Evolutionary conservation across 2,888 invertebrate genomes (phyloP), one percentile per base, ranked within the genome.

Genomic region (Acanthopleura granulata): DNA sequence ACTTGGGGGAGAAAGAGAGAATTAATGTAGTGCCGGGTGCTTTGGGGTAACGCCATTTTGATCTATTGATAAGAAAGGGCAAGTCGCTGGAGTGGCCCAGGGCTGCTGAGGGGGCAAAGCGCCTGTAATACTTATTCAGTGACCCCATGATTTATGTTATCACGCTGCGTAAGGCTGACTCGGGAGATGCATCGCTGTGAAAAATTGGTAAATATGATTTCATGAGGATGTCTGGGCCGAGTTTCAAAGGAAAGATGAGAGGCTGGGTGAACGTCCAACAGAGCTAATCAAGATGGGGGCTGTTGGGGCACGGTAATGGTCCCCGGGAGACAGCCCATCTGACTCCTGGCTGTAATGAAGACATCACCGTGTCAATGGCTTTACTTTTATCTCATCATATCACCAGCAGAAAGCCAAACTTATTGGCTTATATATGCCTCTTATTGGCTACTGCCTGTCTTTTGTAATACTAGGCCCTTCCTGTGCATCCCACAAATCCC

Each of bases 171-270:
- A 22, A 16, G 16, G 27, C 66, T 14, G 25, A 15, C 29, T 15
- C 15, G 27, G 22, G 29, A 66, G 25, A 27, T 66, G 29, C 22
- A 22, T 66, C 29, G 6, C 66, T 22, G 22, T 27, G 66, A 66
- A 66, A 66, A 66, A 66, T 66, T 22, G 66, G 29, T 25, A 66
- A 66, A 66, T 66, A 66, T 66, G 66, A 66, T 66, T 66, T 66
- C 29, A 27, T 66, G 66, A 66, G 29, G 40, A 40, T 40, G 40
- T 40, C 40, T 40, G 40, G 40, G 40, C 40, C 9, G 40, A 6
- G 40, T 40, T 40, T 40, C 40, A 40, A 40, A 40, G 40, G 40
- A 40, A 40, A 40, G 40, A 40, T 40, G 40, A 40, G 40, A 40
- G 4, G 40, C 40, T 40, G 40, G 40, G 40, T 40, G 40, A 40